These are phyloP conservation scores for Gnathonemus longibarbis DNA, from an alignment of 2,113 vertebrate genomes.

Conservation along the genomic window DNA sequence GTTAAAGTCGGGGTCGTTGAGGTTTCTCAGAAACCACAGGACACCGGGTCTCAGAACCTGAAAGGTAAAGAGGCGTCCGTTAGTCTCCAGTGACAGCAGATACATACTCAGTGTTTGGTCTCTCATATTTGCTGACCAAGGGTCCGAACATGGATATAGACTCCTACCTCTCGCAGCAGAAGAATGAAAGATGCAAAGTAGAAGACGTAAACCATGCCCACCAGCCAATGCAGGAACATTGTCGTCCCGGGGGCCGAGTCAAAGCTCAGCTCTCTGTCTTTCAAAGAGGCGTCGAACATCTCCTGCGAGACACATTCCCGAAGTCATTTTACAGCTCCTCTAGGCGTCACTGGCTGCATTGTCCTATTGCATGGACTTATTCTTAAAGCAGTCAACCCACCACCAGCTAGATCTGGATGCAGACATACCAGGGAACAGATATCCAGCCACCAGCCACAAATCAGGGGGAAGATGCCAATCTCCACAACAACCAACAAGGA, in stretches of 20 bases:
- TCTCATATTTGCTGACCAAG: background rate
- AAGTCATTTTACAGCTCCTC: background rate
- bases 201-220: slow-evolving; percentile 98
- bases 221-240: slow-evolving; percentile 95
- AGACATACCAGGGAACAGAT: slow-evolving; percentile 84
- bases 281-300: slow-evolving; percentile 94
- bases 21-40: slow-evolving; percentile 93
- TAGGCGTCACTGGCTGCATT: background rate
- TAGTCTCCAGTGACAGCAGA: background rate
- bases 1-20: slow-evolving; percentile 96
- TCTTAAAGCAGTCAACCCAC: background rate
- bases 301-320: slow-evolving; percentile 59
- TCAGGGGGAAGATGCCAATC: slow-evolving; percentile 92
- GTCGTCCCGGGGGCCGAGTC: slow-evolving; percentile 90
- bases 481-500: slow-evolving; percentile 92
- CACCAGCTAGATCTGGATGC: background rate
- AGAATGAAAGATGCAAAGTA: slow-evolving; percentile 97
- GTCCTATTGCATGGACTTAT: background rate
- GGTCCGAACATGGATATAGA: background rate
- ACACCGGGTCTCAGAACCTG: slow-evolving; percentile 92
- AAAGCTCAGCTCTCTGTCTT: slow-evolving; percentile 86
- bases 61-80: background rate
- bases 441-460: slow-evolving; percentile 97
- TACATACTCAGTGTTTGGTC: background rate
- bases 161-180: slow-evolving; percentile 79